Evolutionary conservation across 2,113 vertebrate genomes (phyloP).

Genomic region (Lonchura striata): DNA sequence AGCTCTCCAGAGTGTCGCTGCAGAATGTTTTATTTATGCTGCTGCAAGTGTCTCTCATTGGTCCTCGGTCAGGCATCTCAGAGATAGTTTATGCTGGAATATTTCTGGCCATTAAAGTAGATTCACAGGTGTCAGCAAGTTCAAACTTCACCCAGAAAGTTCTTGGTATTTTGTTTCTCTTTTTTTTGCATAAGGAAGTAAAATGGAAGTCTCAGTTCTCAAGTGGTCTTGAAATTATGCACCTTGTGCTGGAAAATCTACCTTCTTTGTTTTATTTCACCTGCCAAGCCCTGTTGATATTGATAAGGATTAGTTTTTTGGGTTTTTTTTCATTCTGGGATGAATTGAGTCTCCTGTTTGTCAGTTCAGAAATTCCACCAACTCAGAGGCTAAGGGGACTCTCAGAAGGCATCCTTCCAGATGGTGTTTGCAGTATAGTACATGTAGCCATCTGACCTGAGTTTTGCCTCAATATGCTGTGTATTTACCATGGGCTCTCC

Average conservation of each 20-base stretch:
- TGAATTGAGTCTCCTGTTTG: not conserved
- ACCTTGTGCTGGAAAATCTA: not conserved
- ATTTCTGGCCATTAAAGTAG: not conserved
- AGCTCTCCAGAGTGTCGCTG: not conserved
- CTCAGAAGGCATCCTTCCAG: not conserved
- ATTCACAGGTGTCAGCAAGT: not conserved
- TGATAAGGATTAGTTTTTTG: not conserved
- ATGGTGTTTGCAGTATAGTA: not conserved
- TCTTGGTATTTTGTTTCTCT: not conserved
- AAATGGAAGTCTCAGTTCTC: not conserved
- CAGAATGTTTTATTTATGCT: not conserved
- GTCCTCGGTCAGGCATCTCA: not conserved
- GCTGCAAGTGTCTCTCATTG: not conserved
- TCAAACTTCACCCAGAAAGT: not conserved
- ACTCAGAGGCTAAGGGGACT: not conserved
- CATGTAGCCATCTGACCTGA: not conserved
- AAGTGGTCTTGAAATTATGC: not conserved
- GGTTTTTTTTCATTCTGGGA: not conserved
- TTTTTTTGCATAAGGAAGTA: not conserved
- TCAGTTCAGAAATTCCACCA: not conserved
- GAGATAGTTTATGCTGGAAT: not conserved
- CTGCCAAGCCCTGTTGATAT: not conserved
- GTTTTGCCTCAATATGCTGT: conserved; percentile 37
- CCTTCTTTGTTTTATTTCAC: not conserved
- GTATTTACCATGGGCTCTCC: not conserved